Base-by-base conservation (phyloP, 2,113 vertebrate genomes). In the Mystacornis crossleyi region DNA sequence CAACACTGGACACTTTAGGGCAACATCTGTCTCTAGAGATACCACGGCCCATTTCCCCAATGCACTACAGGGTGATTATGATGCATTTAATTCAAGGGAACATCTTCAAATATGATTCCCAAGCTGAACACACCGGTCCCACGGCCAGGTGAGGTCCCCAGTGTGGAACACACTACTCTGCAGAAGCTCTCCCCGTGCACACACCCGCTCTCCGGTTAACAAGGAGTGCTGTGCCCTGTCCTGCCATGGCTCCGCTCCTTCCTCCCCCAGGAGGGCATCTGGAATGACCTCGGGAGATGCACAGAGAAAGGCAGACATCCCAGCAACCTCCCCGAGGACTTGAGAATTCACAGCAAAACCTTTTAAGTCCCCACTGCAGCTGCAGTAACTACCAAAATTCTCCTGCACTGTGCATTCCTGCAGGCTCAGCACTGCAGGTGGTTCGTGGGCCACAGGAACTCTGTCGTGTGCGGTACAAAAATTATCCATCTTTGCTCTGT, bases 351-450 rank as follows among this genome's bases (percentile, higher is more conserved):
- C 36, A 89, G 42, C 29, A 77, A 28, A 34, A 51, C 33, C 38
- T 18, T 48, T 0, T 4, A 29, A 65, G 45, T 31, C 34, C 7
- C 21, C 16, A 64, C 2, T 3, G 6, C 42, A 65, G 60, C 60
- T 38, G 54, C 64, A 70, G 24, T 33, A 65, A 53, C 19, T 34
- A 55, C 5, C 45, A 61, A 81, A 86, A 67, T n/a, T 29, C 12
- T 57, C 51, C 71, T n/a, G 34, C 21, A 23, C 18, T 18, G n/a
- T 26, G 20, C 26, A 14, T 31, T 69, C 60, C 36, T 55, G 28
- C 15, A 70, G 21, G 69, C 51, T 42, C 78, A 72, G 66, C 64
- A 38, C 34, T 26, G 69, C 18, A n/a, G 12, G 19, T 8, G 34
- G 5, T 31, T 21, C 13, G 6, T 43, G 77, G 89, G 48, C 19